A percentile compares a stretch with the other conserved stretches of the same genome.
These are phyloP conservation scores for Eupithecia exiguata DNA, from an alignment of 2,888 invertebrate species.

Conservation along the genomic window DNA sequence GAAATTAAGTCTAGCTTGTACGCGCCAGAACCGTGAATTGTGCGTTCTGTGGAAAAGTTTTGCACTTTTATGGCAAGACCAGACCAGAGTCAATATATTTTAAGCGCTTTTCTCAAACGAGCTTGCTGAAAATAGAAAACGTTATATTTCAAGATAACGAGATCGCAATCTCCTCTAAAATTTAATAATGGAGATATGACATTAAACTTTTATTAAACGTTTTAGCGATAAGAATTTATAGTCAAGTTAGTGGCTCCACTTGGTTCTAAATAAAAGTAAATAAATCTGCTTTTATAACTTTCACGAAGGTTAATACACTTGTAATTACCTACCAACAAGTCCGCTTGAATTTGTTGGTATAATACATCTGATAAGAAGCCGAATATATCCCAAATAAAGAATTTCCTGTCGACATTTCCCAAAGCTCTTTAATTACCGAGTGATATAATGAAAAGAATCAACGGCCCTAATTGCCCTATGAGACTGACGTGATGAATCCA, in stretches of 20 bases:
- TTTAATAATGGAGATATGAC: conserved; percentile 70
- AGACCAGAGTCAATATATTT: conserved; percentile 68
- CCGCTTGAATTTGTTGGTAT: neutral
- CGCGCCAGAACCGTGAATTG: conserved; percentile 60
- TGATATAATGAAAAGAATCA: conserved; percentile 60
- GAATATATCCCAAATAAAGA: neutral
- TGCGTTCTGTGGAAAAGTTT: conserved; percentile 67
- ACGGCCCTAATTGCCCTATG: conserved; percentile 64
- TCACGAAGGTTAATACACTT: neutral
- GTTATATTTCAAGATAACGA: conserved; percentile 72
- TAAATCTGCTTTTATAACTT: conserved; percentile 5
- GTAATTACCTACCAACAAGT: neutral
- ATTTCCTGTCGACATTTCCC: conserved; percentile 15
- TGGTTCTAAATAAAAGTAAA: conserved; percentile 12
- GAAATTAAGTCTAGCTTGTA: conserved; percentile 59
- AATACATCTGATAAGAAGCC: neutral
- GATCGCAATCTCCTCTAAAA: conserved; percentile 72
- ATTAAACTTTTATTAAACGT: conserved; percentile 59
- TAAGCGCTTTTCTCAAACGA: conserved; percentile 64
- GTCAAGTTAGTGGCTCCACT: conserved; percentile 14
- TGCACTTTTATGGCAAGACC: conserved; percentile 66
- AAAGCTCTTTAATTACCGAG: conserved; percentile 43
- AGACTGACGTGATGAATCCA: conserved; percentile 64
- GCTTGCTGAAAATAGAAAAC: conserved; percentile 62
- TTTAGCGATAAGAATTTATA: conserved; percentile 25